These are phyloP conservation scores for Trinorchestia longiramus DNA, from an alignment of 1,140 invertebrate genomes.

Conservation along the genomic window DNA sequence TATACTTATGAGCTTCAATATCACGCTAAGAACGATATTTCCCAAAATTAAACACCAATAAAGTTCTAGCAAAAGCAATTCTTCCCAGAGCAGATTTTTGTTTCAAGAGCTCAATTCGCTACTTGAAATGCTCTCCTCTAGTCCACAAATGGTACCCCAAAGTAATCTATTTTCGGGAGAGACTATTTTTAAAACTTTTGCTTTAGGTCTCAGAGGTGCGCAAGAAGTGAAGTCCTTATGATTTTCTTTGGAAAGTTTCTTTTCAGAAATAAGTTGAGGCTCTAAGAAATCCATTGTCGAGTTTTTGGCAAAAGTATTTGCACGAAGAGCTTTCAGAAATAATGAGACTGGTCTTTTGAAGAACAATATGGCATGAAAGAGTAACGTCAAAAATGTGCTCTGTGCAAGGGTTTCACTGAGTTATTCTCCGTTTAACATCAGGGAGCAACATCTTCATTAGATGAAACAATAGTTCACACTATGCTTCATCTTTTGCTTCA, in stretches of 20 bases:
- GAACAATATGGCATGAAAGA: background rate
- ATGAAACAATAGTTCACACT: background rate
- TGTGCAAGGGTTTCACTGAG: background rate
- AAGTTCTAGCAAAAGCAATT: background rate
- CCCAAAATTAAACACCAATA: background rate
- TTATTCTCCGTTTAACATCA: background rate
- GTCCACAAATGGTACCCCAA: background rate
- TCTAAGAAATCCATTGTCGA: background rate
- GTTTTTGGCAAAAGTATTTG: background rate
- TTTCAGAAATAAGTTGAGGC: background rate
- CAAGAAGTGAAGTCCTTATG: background rate
- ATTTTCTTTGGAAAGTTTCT: background rate
- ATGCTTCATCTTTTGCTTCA: background rate
- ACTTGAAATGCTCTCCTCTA: background rate
- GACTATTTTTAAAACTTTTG: background rate
- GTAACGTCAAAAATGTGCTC: background rate
- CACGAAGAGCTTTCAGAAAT: background rate
- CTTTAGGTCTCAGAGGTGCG: background rate
- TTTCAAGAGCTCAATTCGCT: background rate
- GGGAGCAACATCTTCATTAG: background rate
- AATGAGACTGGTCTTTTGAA: background rate
- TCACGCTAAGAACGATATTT: background rate
- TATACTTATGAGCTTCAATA: too few relatives aligned
- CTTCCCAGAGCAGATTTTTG: background rate
- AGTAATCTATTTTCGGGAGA: background rate